Conservation (phyloP, 1,140 invertebrate species). For the Laupala kohalensis region DNA sequence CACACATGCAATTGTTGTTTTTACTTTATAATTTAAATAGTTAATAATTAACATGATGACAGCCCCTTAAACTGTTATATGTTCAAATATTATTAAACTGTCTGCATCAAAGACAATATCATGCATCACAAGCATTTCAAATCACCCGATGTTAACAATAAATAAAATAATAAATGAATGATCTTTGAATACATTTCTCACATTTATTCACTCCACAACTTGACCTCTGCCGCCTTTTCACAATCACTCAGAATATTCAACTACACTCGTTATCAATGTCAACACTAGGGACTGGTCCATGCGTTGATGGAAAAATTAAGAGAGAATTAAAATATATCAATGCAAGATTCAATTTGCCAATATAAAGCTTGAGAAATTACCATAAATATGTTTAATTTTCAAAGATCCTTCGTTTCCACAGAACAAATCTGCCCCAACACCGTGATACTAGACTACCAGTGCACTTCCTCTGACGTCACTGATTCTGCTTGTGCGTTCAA, state of each 20-base stretch:
- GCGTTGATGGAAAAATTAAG: not conserved
- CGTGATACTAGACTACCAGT: slow-evolving; percentile 1
- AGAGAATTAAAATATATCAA: too few relatives aligned
- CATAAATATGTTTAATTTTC: not conserved
- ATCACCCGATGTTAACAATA: not conserved
- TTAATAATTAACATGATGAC: too few relatives aligned
- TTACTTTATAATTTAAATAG: too few relatives aligned
- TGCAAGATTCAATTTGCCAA: not conserved
- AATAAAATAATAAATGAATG: not conserved
- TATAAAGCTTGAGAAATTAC: not conserved
- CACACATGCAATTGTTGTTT: too few relatives aligned
- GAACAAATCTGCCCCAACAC: not conserved
- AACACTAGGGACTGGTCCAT: not conserved
- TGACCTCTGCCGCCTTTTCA: slow-evolving; percentile 13
- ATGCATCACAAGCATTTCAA: not conserved
- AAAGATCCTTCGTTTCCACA: not conserved
- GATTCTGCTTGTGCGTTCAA: slow-evolving; percentile 11
- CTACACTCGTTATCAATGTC: not conserved
- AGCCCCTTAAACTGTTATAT: too few relatives aligned
- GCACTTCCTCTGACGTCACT: slow-evolving; percentile 13
- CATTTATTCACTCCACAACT: not conserved
- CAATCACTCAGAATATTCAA: slow-evolving; percentile 1
- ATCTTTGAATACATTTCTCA: not conserved
- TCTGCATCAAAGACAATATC: too few relatives aligned
- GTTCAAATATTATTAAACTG: too few relatives aligned